Percentiles rank a stretch among this genome's conserved stretches.
Conservation (phyloP, 2,797 vertebrate species). For the Pitangus sulphuratus region DNA sequence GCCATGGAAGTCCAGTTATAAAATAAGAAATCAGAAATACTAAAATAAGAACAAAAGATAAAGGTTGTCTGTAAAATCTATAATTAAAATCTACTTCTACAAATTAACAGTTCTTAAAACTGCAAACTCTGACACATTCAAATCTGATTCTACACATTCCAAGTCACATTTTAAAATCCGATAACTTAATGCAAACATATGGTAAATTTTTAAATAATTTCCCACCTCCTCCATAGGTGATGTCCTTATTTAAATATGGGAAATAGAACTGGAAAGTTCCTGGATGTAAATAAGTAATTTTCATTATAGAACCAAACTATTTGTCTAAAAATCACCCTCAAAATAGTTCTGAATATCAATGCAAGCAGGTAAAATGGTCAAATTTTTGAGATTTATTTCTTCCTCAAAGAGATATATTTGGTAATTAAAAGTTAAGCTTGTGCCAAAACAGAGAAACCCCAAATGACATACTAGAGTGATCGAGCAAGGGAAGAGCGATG, state of each 20-base stretch:
- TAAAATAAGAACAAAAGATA: neutral
- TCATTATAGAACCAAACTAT: neutral
- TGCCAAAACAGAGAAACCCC: neutral
- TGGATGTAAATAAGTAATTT: neutral
- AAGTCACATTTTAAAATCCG: neutral
- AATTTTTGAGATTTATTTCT: neutral
- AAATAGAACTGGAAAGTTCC: neutral
- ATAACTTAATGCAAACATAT: neutral
- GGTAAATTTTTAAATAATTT: neutral
- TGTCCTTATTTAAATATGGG: neutral
- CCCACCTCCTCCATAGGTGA: neutral
- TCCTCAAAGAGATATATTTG: neutral
- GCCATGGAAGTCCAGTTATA: neutral
- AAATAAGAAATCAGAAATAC: neutral
- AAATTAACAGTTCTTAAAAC: neutral
- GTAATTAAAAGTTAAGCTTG: neutral
- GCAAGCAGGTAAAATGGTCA: fast-evolving
- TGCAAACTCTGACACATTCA: neutral
- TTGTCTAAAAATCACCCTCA: neutral
- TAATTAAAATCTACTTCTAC: neutral
- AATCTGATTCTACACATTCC: neutral
- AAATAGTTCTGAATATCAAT: neutral
- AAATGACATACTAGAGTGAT: neutral
- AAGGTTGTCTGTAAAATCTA: neutral
- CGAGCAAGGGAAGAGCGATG: neutral